phyloP scores from a whole-genome alignment of 2,797 vertebrate species.

The Acropternis orthonyx region DNA sequence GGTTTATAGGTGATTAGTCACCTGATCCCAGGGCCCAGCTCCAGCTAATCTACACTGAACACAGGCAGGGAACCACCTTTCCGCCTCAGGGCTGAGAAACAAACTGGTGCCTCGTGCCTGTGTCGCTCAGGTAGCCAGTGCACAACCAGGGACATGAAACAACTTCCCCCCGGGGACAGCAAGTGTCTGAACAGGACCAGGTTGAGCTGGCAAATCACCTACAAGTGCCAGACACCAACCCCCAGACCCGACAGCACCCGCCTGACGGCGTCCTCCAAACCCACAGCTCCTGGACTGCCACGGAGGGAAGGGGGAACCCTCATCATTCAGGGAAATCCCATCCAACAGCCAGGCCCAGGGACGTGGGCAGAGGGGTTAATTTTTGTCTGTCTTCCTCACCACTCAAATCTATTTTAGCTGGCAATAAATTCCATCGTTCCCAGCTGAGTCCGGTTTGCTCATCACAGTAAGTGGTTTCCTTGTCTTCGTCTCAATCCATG shows the following conservation, averaged over 20 bases:
- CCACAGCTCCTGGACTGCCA: neutral
- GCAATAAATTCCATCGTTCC: neutral
- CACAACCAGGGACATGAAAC: neutral
- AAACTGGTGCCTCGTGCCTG: neutral
- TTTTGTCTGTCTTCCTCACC: neutral
- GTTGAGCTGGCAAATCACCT: neutral
- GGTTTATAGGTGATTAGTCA: conserved; percentile 35
- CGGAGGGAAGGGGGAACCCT: neutral
- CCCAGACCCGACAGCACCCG: rapidly evolving
- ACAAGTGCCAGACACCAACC: neutral
- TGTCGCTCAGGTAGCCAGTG: neutral
- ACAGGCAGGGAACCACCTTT: neutral
- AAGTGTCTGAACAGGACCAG: neutral
- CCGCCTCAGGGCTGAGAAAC: conserved; percentile 1
- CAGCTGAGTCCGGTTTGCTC: neutral
- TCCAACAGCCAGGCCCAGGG: rapidly evolving
- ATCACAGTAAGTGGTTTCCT: neutral
- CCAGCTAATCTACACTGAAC: neutral
- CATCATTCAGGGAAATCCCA: neutral
- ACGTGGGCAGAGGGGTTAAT: rapidly evolving
- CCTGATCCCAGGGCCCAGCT: neutral
- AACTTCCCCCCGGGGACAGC: neutral
- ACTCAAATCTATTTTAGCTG: neutral
- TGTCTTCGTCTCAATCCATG: neutral
- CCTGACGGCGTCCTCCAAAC: neutral